Percentiles rank a stretch among this genome's conserved stretches.
Evolutionary conservation across 2,113 vertebrate genomes (phyloP).

Genomic region (Clarias macrocephalus): DNA sequence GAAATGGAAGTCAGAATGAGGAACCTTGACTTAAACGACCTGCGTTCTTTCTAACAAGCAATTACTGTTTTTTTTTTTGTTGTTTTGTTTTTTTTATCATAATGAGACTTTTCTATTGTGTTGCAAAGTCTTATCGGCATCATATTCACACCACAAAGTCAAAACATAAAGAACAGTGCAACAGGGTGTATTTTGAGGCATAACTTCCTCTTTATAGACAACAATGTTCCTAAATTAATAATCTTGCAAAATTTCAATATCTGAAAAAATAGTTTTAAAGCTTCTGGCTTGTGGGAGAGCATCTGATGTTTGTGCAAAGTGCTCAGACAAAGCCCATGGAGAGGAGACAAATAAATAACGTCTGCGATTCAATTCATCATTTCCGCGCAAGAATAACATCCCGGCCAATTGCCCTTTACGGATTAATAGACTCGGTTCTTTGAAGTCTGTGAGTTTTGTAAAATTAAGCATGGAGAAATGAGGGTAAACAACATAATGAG

Average conservation of each 20-base stretch:
- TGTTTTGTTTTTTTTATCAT: neutral
- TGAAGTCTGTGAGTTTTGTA: conserved; percentile 13
- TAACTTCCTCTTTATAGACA: no score
- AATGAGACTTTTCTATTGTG: neutral
- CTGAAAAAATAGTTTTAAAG: neutral
- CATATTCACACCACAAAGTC: neutral
- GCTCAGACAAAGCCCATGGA: neutral
- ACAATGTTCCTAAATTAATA: no score
- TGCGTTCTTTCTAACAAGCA: neutral
- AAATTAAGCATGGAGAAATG: neutral
- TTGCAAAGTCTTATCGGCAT: neutral
- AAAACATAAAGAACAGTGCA: neutral
- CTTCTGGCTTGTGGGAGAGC: neutral
- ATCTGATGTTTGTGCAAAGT: neutral
- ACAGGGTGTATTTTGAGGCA: neutral
- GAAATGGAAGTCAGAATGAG: neutral
- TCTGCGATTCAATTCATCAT: neutral
- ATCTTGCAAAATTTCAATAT: neutral
- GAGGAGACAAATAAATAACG: conserved; percentile 5
- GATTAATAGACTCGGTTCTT: conserved; percentile 16
- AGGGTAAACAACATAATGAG: conserved; percentile 27
- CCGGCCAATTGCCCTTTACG: neutral
- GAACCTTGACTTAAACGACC: neutral
- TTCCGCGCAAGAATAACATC: conserved; percentile 8
- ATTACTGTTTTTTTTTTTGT: neutral